A percentile compares a stretch with the other conserved stretches of the same genome.
These are phyloP conservation scores for Phytoseiulus persimilis DNA, from an alignment of 2,888 invertebrate species.

Conservation along the genomic window DNA sequence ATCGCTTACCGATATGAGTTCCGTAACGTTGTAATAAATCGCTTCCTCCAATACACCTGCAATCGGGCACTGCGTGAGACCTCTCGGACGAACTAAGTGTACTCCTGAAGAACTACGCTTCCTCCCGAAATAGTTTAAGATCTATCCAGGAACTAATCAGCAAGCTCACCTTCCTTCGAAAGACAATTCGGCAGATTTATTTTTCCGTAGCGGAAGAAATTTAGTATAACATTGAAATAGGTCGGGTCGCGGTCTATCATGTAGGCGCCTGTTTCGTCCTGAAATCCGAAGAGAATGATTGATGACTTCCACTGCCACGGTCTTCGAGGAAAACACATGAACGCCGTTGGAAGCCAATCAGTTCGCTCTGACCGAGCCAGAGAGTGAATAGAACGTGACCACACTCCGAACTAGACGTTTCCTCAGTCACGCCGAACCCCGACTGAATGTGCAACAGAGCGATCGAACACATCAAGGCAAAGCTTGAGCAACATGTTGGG, in stretches of 20 bases:
- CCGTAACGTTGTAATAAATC: conserved; percentile 97
- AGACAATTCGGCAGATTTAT: conserved; percentile 89
- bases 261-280: conserved; percentile 98
- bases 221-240: conserved; percentile 91
- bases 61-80: conserved; percentile 42
- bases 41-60: conserved; percentile 87
- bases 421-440: too few species aligned
- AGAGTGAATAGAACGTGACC: too few species aligned
- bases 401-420: too few species aligned
- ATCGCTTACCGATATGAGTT: conserved; percentile 68
- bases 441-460: too few species aligned
- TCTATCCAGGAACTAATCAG: too few species aligned
- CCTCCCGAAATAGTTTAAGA: too few species aligned
- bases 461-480: too few species aligned
- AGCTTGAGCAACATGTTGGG: too few species aligned
- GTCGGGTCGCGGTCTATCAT: conserved; percentile 94
- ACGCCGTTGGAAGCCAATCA: too few species aligned
- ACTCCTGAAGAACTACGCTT: too few species aligned
- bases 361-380: too few species aligned
- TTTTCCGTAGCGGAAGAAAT: conserved; percentile 93
- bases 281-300: conserved; percentile 48
- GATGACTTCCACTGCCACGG: neutral
- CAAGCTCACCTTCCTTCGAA: conserved; percentile 73
- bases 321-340: neutral
- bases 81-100: too few species aligned